Conservation (phyloP, 2,888 invertebrate genomes). For the Phortica okadai region DNA sequence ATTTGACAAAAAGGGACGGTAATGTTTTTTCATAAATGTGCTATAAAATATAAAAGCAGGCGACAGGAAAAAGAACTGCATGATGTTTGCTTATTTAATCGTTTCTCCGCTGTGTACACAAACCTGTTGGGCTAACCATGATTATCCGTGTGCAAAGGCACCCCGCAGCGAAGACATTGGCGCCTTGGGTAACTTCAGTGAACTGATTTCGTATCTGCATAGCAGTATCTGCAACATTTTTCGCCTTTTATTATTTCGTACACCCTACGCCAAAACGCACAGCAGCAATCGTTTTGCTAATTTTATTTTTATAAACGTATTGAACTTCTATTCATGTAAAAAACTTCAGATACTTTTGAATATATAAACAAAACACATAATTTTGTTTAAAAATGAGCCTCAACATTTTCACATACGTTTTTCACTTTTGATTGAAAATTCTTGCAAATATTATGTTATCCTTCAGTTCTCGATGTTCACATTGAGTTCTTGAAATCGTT, state of each 20-base stretch:
- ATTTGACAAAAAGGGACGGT: too few species aligned
- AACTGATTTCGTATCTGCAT: conserved; percentile 38
- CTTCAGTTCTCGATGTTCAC: too few species aligned
- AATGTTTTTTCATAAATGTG: background rate
- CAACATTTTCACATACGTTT: too few species aligned
- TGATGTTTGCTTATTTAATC: conserved; percentile 18
- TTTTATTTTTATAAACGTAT: too few species aligned
- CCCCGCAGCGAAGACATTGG: conserved; percentile 73
- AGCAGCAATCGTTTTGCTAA: too few species aligned
- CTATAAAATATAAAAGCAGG: conserved; percentile 12
- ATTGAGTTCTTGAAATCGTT: too few species aligned
- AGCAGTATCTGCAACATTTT: background rate
- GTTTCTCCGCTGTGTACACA: background rate
- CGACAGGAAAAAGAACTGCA: conserved; percentile 22
- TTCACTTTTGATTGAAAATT: too few species aligned
- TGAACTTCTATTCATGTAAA: too few species aligned
- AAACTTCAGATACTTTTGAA: too few species aligned
- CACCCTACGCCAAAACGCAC: background rate
- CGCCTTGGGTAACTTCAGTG: conserved; percentile 58
- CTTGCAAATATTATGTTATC: too few species aligned
- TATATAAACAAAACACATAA: too few species aligned
- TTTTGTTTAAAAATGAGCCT: too few species aligned
- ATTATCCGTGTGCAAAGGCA: conserved; percentile 52
- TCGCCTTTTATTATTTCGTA: conserved; percentile 3
- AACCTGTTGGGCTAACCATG: conserved; percentile 44